Percentiles rank a stretch among this genome's conserved stretches.
Conservation (phyloP, 1,140 invertebrate species). For the Danaus plexippus region DNA sequence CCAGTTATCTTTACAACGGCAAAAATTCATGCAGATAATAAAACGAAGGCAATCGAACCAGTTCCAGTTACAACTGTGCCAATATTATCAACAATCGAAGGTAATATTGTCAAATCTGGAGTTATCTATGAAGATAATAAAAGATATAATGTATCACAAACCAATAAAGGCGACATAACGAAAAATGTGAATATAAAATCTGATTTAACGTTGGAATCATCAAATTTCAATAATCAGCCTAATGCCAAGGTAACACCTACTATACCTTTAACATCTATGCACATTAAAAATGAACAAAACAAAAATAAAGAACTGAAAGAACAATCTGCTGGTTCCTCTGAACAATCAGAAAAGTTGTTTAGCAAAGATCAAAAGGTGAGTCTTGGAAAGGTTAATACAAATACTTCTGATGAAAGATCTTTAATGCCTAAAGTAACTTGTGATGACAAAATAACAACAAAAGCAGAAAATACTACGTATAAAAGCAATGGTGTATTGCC, state of each 20-base stretch:
- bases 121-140: not conserved
- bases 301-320: no score
- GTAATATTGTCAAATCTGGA: slow-evolving; percentile 15
- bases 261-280: no score
- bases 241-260: no score
- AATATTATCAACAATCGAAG: slow-evolving; percentile 58
- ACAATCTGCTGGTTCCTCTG: no score
- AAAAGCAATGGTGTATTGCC: no score
- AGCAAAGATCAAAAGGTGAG: slow-evolving; percentile 2
- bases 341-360: not conserved
- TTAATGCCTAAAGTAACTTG: no score
- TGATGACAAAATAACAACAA: no score
- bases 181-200: not conserved
- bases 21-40: slow-evolving; percentile 57
- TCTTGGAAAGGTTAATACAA: not conserved
- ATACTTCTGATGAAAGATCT: slow-evolving; percentile 2
- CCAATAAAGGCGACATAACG: not conserved
- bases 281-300: no score
- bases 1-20: slow-evolving; percentile 64
- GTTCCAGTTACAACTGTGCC: slow-evolving; percentile 51
- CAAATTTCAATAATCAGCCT: no score
- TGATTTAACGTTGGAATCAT: no score
- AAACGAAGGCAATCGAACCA: slow-evolving; percentile 50
- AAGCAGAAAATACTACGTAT: no score
- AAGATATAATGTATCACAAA: not conserved